Percentiles rank a stretch among this genome's conserved stretches.
These are phyloP conservation scores for Xiphorhynchus elegans DNA, from an alignment of 2,113 vertebrate species.

Conservation along the genomic window DNA sequence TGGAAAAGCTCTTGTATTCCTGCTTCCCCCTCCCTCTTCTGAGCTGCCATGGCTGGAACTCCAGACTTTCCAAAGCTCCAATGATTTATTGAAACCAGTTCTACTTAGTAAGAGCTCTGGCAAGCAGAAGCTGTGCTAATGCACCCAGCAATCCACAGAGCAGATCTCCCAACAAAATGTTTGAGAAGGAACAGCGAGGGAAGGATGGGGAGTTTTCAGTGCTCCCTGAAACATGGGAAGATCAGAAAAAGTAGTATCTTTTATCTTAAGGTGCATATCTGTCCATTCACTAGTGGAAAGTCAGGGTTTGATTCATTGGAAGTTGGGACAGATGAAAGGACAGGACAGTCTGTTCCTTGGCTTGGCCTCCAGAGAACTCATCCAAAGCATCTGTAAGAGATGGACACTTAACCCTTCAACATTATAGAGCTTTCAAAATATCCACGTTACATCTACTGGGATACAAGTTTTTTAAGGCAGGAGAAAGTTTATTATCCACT, in stretches of 20 bases:
- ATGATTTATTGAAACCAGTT: conserved; percentile 58
- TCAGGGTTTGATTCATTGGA: neutral
- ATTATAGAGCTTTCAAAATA: neutral
- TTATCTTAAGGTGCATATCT: neutral
- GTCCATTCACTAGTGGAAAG: neutral
- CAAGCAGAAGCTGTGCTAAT: conserved; percentile 41
- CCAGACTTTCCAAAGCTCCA: conserved; percentile 10
- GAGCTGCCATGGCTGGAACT: neutral
- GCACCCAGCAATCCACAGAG: conserved; percentile 17
- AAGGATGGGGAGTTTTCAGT: neutral
- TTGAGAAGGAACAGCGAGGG: conserved; percentile 3
- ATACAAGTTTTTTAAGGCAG: neutral
- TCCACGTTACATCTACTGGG: neutral
- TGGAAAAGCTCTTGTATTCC: neutral
- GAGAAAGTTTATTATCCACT: neutral
- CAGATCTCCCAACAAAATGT: conserved; percentile 25
- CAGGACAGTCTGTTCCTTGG: neutral
- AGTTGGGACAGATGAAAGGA: neutral
- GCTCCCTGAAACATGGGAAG: neutral
- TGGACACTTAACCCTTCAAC: neutral
- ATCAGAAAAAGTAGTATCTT: neutral
- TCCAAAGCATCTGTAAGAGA: neutral
- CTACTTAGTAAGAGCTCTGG: conserved; percentile 7
- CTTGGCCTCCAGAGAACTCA: neutral
- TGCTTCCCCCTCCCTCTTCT: neutral